These are phyloP conservation scores for Pentalonia nigronervosa DNA, from an alignment of 1,140 invertebrate species.

Conservation along the genomic window DNA sequence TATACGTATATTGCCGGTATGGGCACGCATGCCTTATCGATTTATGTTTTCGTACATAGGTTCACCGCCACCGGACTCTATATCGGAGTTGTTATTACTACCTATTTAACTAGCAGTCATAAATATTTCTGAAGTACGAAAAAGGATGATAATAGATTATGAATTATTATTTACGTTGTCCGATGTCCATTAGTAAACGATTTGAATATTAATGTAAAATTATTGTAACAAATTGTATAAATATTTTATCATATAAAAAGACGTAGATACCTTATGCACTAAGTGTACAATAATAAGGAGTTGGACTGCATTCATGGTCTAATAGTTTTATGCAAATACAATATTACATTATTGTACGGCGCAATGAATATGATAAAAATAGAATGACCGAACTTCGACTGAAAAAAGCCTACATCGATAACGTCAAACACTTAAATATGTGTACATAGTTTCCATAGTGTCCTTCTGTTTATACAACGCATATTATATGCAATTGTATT, in stretches of 20 bases:
- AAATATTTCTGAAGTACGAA: neutral
- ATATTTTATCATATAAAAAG: neutral
- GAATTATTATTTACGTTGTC: neutral
- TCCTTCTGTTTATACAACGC: neutral
- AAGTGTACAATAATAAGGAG: neutral
- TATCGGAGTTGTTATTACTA: neutral
- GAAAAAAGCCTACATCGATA: neutral
- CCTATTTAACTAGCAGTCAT: neutral
- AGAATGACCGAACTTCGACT: too few relatives aligned
- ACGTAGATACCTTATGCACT: neutral
- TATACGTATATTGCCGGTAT: neutral
- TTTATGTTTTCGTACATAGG: neutral
- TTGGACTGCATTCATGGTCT: neutral
- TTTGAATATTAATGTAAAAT: neutral
- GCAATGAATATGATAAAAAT: neutral
- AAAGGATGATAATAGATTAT: constrained; percentile 2
- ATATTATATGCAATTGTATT: neutral
- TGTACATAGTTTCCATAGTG: constrained; percentile 1
- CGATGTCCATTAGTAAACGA: neutral
- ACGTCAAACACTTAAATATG: neutral
- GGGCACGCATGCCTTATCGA: neutral
- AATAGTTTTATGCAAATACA: neutral
- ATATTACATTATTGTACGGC: neutral
- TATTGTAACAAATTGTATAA: neutral
- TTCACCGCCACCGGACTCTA: too few relatives aligned